Percentiles rank a stretch among this genome's conserved stretches.
phyloP scores from a whole-genome alignment of 2,888 invertebrate genomes.

The Apamea crenata region DNA sequence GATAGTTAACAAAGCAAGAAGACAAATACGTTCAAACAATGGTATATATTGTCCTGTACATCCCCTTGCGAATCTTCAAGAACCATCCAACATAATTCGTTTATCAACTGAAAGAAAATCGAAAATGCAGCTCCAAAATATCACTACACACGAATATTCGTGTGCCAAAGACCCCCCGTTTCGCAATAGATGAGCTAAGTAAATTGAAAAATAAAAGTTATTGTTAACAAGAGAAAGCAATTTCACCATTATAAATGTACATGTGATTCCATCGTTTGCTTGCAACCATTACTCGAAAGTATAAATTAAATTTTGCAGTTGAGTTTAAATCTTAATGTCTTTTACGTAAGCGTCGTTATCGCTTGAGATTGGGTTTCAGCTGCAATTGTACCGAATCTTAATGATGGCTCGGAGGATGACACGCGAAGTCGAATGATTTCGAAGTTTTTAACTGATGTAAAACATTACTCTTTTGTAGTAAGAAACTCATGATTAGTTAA shows the following conservation, averaged over 20 bases:
- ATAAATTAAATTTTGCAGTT: constrained; percentile 71
- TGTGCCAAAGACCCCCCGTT: constrained; percentile 51
- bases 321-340: constrained; percentile 59
- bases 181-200: constrained; percentile 66
- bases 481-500: constrained; percentile 40
- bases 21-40: background rate
- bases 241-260: constrained; percentile 76
- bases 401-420: constrained; percentile 61
- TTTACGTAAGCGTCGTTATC: constrained; percentile 54
- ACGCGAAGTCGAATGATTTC: constrained; percentile 56
- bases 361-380: constrained; percentile 42
- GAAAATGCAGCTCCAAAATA: constrained; percentile 34
- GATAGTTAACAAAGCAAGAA: background rate
- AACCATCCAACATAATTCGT: constrained; percentile 1
- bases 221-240: constrained; percentile 80
- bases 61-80: background rate
- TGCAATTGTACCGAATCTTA: constrained; percentile 64
- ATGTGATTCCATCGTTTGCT: constrained; percentile 81
- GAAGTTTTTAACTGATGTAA: constrained; percentile 48
- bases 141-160: constrained; percentile 55
- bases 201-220: constrained; percentile 70
- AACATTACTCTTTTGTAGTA: constrained; percentile 44
- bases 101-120: constrained; percentile 31
- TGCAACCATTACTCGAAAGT: constrained; percentile 68
- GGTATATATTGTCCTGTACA: background rate